A percentile compares a stretch with the other conserved stretches of the same genome.
Conservation (phyloP, 2,797 vertebrate species). For the Diceros bicornis region DNA sequence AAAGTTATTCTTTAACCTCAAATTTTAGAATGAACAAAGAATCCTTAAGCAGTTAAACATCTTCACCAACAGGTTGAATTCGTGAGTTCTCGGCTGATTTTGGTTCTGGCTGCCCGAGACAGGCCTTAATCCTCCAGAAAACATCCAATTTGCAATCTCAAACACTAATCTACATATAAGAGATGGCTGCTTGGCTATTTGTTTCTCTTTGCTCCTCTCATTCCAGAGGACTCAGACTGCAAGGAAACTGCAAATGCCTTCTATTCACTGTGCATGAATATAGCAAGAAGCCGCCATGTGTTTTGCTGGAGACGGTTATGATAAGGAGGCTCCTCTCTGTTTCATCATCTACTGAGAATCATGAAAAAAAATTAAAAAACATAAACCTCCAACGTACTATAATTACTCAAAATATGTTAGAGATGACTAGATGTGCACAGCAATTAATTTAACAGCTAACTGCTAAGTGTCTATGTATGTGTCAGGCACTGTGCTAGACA, state of each 20-base stretch:
- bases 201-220: neutral
- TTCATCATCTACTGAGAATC: neutral
- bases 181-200: neutral
- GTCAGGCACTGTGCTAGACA: neutral
- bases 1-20: neutral
- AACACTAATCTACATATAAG: neutral
- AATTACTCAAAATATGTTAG: neutral
- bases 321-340: neutral
- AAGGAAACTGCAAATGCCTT: neutral
- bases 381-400: neutral
- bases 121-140: neutral
- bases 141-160: neutral
- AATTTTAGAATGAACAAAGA: neutral
- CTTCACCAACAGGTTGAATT: neutral
- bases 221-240: neutral
- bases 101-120: neutral
- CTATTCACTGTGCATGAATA: neutral
- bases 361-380: neutral
- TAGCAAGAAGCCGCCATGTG: neutral
- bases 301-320: neutral
- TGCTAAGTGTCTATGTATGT: neutral
- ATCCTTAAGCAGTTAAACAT: neutral
- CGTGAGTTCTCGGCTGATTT: neutral
- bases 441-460: neutral
- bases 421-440: neutral